These are phyloP conservation scores for Nemapogon koenigi DNA, from an alignment of 2,888 invertebrate genomes.

Conservation along the genomic window DNA sequence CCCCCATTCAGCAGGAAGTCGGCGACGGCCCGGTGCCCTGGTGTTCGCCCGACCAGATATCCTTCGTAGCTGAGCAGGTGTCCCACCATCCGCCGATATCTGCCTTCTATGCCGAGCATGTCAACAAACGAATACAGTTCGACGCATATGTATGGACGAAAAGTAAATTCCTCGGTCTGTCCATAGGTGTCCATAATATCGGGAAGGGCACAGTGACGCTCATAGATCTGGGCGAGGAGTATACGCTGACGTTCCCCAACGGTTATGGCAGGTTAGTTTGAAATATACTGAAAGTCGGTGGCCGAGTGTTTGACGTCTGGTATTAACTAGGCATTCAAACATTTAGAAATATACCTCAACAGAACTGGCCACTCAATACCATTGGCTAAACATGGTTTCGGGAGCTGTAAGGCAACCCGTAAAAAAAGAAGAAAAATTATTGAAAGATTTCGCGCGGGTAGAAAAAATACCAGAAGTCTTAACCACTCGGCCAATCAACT, in stretches of 20 bases:
- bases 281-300: neutral
- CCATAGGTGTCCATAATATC: slow-evolving; percentile 97
- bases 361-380: too few relatives aligned
- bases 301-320: neutral
- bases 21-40: slow-evolving; percentile 90
- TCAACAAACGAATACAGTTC: slow-evolving; percentile 85
- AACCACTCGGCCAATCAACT: too few relatives aligned
- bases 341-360: too few relatives aligned
- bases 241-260: slow-evolving; percentile 95
- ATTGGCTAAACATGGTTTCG: too few relatives aligned
- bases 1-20: slow-evolving; percentile 58
- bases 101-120: slow-evolving; percentile 98
- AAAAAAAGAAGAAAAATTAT: too few relatives aligned
- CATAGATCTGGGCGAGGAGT: slow-evolving; percentile 90
- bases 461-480: too few relatives aligned
- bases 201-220: slow-evolving; percentile 93
- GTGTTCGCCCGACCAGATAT: slow-evolving; percentile 85
- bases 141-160: slow-evolving; percentile 97
- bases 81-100: slow-evolving; percentile 99
- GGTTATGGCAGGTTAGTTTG: slow-evolving; percentile 86
- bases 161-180: slow-evolving; percentile 97
- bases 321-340: too few relatives aligned
- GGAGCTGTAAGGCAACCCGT: too few relatives aligned
- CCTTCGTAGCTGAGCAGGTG: slow-evolving; percentile 97
- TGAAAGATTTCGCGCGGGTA: too few relatives aligned